Evolutionary conservation across 2,888 invertebrate species (phyloP), one percentile per base, ranked within the genome.

Genomic region (Tipula lateralis): DNA sequence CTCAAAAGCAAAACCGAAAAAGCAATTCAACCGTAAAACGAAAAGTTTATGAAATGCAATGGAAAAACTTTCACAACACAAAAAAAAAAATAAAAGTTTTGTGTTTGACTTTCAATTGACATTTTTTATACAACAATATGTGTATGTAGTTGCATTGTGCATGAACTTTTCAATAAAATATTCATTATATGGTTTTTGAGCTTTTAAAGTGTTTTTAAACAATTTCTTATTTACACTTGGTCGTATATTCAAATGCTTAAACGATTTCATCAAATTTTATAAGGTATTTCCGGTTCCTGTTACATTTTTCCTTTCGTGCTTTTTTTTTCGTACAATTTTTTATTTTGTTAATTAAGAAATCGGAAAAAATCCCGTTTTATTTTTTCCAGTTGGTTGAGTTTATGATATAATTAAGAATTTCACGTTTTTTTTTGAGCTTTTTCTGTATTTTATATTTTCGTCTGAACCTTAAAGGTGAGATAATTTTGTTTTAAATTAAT

Each of bases 1-100:
- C 24, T 0, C 0, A 24, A 9, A 66, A 9, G n/a, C 39, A 39
- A 39, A 39, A 39, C 32, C 3, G 13, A 66, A 66, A 66, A 66
- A 66, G 9, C 24, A n/a, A n/a, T 24, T 24, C 66, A 66, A 66
- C 66, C 66, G 24, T 66, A 66, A 66, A 66, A 7, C 24, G 66
- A 66, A 66, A 66, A 66, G 24, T 66, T 66, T 66, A 66, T 66
- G 9, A 66, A 66, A 66, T 66, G 66, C 66, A 66, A 66, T 66
- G 66, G 66, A 24, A 66, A 66, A 66, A 66, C 66, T 66, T 66
- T 66, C 7, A 9, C 66, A 66, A 2, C 66, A 66, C 19, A 66
- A 50, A 24, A 66, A 19, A 66, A 16, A 16, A 66, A 7, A 44
- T 19, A 24, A 19, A 66, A 66, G n/a, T 9, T 9, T 24, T 24